A percentile compares a stretch with the other conserved stretches of the same genome.
Evolutionary conservation across 35 echinoderm and acorn worm genomes (phyloP).

Genomic region (Amphiura filiformis): DNA sequence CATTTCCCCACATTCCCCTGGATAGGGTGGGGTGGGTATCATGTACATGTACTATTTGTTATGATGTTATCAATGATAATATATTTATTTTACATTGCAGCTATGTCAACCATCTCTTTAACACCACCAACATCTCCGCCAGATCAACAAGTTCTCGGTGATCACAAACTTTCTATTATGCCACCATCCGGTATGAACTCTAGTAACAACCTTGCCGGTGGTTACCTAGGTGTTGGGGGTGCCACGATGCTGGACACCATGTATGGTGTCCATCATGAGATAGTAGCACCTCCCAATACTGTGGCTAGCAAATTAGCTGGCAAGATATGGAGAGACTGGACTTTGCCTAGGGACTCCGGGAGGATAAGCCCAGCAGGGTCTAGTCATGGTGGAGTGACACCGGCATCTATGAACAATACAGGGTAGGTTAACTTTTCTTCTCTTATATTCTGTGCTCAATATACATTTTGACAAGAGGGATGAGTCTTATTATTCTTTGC

Average conservation of each 20-base stretch:
- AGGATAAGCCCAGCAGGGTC: background rate
- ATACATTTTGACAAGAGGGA: too few relatives aligned
- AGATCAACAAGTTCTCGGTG: constrained; percentile 70
- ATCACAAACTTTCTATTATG: constrained; percentile 34
- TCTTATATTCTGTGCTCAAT: background rate
- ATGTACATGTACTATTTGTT: too few relatives aligned
- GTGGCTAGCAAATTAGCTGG: constrained; percentile 6
- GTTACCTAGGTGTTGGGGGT: background rate
- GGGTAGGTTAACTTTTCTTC: background rate
- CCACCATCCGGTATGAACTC: background rate
- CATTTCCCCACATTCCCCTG: too few relatives aligned
- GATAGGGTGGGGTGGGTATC: too few relatives aligned
- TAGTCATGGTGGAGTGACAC: background rate
- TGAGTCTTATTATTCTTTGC: too few relatives aligned
- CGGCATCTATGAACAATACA: background rate
- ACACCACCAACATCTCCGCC: constrained; percentile 91
- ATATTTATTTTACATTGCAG: constrained; percentile 15
- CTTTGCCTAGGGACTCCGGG: constrained; percentile 3
- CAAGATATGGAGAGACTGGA: constrained; percentile 20
- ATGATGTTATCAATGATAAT: background rate
- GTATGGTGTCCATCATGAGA: background rate
- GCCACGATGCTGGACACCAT: background rate
- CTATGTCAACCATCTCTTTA: constrained; percentile 47
- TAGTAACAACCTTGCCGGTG: background rate
- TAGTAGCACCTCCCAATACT: background rate